These are phyloP conservation scores for Cosmorhoe ocellata DNA, from an alignment of 2,888 invertebrate species.

Conservation along the genomic window DNA sequence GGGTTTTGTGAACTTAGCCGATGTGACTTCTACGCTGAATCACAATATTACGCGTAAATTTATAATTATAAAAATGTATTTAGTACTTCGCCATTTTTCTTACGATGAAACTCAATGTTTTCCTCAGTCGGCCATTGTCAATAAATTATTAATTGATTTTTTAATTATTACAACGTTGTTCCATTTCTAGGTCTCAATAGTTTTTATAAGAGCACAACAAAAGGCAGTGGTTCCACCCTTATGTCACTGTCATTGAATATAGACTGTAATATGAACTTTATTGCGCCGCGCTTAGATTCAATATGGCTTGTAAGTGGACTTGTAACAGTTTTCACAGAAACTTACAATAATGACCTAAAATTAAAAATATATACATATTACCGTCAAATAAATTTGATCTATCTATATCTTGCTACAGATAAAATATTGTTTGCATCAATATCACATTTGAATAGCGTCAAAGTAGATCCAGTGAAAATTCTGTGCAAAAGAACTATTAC, in stretches of 20 bases:
- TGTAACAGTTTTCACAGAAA: no score
- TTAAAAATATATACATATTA: no score
- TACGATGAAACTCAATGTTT: conserved; percentile 16
- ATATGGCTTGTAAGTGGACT: background rate
- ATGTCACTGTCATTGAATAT: background rate
- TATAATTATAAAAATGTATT: no score
- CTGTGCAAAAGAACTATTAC: conserved; percentile 3
- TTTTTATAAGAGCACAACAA: conserved; percentile 55
- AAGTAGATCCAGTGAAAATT: conserved; percentile 3
- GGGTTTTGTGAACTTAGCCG: no score
- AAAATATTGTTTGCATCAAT: no score
- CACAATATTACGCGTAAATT: no score
- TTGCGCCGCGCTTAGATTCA: background rate
- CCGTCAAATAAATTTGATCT: no score
- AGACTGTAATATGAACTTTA: background rate
- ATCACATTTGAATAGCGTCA: no score
- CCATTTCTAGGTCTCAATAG: conserved; percentile 55
- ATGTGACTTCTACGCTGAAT: no score
- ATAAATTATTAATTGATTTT: conserved; percentile 45
- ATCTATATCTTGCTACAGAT: no score
- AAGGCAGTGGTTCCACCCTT: conserved; percentile 51
- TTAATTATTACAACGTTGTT: conserved; percentile 55
- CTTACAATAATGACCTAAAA: no score
- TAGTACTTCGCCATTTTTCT: background rate
- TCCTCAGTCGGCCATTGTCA: conserved; percentile 35